These are phyloP conservation scores for Apamea anceps DNA, from an alignment of 2,888 invertebrate species.

Conservation along the genomic window DNA sequence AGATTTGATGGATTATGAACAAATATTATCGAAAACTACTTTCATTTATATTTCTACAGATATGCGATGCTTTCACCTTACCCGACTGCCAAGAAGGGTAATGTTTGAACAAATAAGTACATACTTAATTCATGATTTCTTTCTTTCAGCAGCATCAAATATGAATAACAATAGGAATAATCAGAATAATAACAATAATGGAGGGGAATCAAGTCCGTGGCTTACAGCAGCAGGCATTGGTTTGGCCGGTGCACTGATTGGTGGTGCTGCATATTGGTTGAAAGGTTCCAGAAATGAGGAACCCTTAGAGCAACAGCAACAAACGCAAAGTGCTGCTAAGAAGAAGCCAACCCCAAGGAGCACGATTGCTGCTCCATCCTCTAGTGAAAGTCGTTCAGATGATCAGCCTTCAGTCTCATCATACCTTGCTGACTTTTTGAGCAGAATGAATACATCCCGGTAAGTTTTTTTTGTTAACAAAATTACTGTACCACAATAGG, in stretches of 20 bases:
- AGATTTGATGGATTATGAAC: background rate
- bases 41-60: background rate
- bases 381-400: background rate
- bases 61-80: background rate
- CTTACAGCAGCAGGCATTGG: constrained; percentile 46
- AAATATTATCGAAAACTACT: background rate
- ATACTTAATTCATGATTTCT: background rate
- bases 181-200: constrained; percentile 20
- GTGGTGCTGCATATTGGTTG: constrained; percentile 56
- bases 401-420: constrained; percentile 32
- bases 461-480: constrained; percentile 22
- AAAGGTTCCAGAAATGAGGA: constrained; percentile 11
- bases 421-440: constrained; percentile 44
- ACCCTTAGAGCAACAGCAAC: background rate
- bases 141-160: constrained; percentile 27
- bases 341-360: background rate
- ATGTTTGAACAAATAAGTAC: background rate
- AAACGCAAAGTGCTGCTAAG: background rate
- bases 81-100: no score
- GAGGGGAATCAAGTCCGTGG: constrained; percentile 29
- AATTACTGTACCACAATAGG: no score
- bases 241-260: constrained; percentile 49
- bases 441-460: constrained; percentile 41
- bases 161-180: constrained; percentile 42
- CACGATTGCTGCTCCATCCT: background rate